phyloP scores from a whole-genome alignment of 2,888 invertebrate genomes.

The Pandemis cinnamomeana region DNA sequence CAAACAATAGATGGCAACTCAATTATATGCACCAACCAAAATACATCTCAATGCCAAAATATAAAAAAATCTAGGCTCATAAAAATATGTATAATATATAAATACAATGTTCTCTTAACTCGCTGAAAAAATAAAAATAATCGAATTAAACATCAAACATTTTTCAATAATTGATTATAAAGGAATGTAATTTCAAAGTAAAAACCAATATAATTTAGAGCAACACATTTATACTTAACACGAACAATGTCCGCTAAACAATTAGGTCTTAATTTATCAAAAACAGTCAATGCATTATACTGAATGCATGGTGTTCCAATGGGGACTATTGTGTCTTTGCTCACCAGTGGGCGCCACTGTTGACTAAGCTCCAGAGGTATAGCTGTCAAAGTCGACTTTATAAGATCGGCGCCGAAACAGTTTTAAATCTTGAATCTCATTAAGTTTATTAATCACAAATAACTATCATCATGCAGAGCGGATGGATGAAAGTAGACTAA shows the following conservation, averaged over 20 bases:
- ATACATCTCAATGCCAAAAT: constrained; percentile 27
- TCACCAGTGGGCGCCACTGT: too few species aligned
- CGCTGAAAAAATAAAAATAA: constrained; percentile 35
- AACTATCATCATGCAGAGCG: too few species aligned
- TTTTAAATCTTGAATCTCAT: too few species aligned
- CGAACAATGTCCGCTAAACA: constrained; percentile 19
- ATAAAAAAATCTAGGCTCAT: constrained; percentile 25
- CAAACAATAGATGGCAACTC: constrained; percentile 78
- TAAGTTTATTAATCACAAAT: too few species aligned
- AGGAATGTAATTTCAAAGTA: constrained; percentile 43
- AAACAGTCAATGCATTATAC: constrained; percentile 24
- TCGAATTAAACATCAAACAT: constrained; percentile 31
- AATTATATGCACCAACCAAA: constrained; percentile 68
- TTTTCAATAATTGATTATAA: constrained; percentile 33
- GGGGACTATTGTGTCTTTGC: too few species aligned
- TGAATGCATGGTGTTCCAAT: constrained; percentile 31
- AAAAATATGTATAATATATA: constrained; percentile 33
- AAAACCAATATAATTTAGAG: constrained; percentile 36
- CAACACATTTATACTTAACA: constrained; percentile 36
- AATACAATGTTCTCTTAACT: constrained; percentile 36
- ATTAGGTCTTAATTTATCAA: constrained; percentile 13
- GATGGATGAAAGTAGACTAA: too few species aligned
- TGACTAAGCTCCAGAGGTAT: too few species aligned
- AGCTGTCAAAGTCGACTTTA: too few species aligned
- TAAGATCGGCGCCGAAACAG: too few species aligned